Evolutionary conservation across 30 jellyfish, hydroid and myxozoan species (phyloP).

Genomic region (Haliclystus octoradiatus): DNA sequence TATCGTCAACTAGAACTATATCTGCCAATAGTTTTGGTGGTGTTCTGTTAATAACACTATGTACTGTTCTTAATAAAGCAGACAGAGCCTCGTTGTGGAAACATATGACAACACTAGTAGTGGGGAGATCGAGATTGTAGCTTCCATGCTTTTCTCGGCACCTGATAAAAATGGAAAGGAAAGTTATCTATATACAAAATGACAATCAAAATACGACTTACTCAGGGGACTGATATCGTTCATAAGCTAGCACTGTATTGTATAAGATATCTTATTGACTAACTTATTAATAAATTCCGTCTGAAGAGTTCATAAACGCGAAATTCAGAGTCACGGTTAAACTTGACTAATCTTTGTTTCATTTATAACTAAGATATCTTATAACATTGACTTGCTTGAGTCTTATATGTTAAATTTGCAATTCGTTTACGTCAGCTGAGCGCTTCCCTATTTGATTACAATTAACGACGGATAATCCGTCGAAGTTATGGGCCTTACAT

Average conservation of each 20-base stretch:
- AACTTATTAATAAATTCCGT: neutral
- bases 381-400: too few species aligned
- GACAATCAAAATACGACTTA: too few species aligned
- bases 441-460: too few species aligned
- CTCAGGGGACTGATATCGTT: neutral
- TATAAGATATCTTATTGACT: neutral
- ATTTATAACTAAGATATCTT: too few species aligned
- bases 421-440: too few species aligned
- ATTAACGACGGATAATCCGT: too few species aligned
- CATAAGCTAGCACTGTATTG: neutral
- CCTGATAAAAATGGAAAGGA: neutral
- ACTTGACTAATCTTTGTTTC: too few species aligned
- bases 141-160: neutral
- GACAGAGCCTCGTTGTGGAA: conserved; percentile 21
- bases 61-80: conserved; percentile 20
- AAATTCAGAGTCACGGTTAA: too few species aligned
- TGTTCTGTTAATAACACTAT: conserved; percentile 18
- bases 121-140: conserved; percentile 8
- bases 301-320: neutral
- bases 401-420: too few species aligned
- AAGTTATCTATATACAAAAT: neutral
- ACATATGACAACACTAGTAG: conserved; percentile 17
- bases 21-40: conserved; percentile 13
- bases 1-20: conserved; percentile 18
- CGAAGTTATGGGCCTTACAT: too few species aligned